Conservation (phyloP, 2,888 invertebrate species). For the Thyatira batis region DNA sequence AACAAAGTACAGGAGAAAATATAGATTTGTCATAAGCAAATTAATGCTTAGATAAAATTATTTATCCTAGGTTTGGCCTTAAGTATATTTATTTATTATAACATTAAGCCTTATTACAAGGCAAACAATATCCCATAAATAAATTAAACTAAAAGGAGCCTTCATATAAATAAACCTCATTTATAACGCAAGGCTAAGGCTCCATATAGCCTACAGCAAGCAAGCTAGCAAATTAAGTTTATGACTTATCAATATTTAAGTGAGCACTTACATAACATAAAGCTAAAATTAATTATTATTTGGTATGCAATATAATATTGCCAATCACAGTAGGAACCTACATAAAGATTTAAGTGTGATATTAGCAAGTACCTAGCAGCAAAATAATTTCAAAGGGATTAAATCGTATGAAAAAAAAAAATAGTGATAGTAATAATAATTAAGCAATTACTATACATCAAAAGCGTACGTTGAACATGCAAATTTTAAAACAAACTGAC, state of each 20-base stretch:
- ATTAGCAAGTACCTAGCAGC: neutral
- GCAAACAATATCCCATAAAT: neutral
- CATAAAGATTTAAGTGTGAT: too few relatives aligned
- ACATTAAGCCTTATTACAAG: conserved; percentile 3
- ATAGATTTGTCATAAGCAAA: too few relatives aligned
- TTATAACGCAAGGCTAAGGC: neutral
- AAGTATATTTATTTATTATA: too few relatives aligned
- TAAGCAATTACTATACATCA: conserved; percentile 14
- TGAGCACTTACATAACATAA: neutral
- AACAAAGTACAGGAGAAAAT: too few relatives aligned
- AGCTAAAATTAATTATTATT: conserved; percentile 2
- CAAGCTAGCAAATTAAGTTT: neutral
- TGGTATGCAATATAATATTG: conserved; percentile 4
- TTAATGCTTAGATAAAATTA: too few relatives aligned
- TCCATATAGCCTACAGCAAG: neutral
- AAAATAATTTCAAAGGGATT: conserved; percentile 23
- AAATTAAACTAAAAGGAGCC: neutral
- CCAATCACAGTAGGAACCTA: conserved; percentile 3
- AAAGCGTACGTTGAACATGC: neutral
- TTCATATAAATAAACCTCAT: neutral
- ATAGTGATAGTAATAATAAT: too few relatives aligned
- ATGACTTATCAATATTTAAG: neutral
- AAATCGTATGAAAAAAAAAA: too few relatives aligned
- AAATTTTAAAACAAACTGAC: too few relatives aligned
- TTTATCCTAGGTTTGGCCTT: too few relatives aligned